Evolutionary conservation across 2,113 vertebrate genomes (phyloP).

Genomic region (Proteles cristata): DNA sequence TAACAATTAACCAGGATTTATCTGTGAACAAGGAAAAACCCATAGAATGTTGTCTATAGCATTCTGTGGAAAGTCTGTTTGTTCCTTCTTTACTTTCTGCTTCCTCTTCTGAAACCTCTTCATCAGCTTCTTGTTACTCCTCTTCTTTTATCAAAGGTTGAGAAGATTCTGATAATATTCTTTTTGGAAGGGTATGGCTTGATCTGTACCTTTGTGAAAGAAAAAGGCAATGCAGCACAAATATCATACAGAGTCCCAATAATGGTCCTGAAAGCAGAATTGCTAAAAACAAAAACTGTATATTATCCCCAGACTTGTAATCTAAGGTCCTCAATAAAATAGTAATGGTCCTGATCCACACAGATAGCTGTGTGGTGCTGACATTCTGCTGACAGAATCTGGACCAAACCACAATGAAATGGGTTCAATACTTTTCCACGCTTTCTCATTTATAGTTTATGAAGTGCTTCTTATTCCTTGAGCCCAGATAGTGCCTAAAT

Average conservation of each 20-base stretch:
- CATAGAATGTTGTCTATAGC: conserved; percentile 82
- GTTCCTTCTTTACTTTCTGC: conserved; percentile 78
- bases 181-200: conserved; percentile 85
- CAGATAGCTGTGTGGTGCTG: conserved; percentile 94
- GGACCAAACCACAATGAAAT: conserved; percentile 96
- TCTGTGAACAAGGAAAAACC: conserved; percentile 43
- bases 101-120: conserved; percentile 83
- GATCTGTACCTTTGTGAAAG: conserved; percentile 88
- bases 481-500: conserved; percentile 95
- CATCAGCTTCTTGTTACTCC: conserved; percentile 90
- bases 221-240: conserved; percentile 94
- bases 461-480: conserved; percentile 94
- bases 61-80: neutral
- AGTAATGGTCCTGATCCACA: conserved; percentile 96
- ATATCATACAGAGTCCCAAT: conserved; percentile 94
- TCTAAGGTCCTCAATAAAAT: conserved; percentile 94
- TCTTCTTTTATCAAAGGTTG: conserved; percentile 87
- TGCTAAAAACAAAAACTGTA: conserved; percentile 89
- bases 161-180: conserved; percentile 85
- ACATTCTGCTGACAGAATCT: conserved; percentile 94
- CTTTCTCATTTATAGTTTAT: conserved; percentile 93
- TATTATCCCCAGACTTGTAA: conserved; percentile 95
- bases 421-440: conserved; percentile 93
- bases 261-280: conserved; percentile 93
- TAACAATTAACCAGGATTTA: conserved; percentile 69